Evolutionary conservation across 1,140 invertebrate species (phyloP), one percentile per base, ranked within the genome.

Genomic region (Leptinotarsa texana): DNA sequence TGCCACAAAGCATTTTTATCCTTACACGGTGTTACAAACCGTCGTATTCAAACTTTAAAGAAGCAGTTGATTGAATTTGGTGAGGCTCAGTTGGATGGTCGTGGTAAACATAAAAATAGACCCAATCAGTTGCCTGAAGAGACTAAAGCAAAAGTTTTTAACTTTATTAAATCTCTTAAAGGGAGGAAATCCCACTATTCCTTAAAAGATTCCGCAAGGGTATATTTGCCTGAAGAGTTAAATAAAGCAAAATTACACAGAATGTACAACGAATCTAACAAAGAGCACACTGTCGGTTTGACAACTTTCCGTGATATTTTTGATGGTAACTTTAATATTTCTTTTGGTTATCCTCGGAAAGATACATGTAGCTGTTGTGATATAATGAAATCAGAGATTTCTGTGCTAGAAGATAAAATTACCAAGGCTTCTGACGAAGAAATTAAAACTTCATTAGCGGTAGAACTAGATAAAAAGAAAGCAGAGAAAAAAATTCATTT

Each of bases 291-390:
- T 24, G 27, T 65, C 27, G 62, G 48, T 18, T 63, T 24, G 18
- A 51, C 51, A 72, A 27, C n/a, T 65, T 72, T 72, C 61, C 61
- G 71, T 61, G 71, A 47, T 27, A 72, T 62, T 63, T 72, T 63
- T 72, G 49, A 63, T 21, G 27, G 24, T 21, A 72, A 72, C 22
- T 72, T 72, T n/a, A 73, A 73, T 73, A 73, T 73, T 65, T 73
- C 72, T 15, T 67, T 73, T 48, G 63, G 63, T 21, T 73, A 33
- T 42, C 66, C 66, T 4, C 13, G 27, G 8, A 68, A 68, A 18
- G 21, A 68, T 47, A 68, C 21, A 18, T 27, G 66, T 27, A 21
- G 17, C 15, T n/a, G 15, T 4, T 65, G 63, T 21, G 63, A 65
- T 22, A 22, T 17, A 21, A 21, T 65, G 18, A 65, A 65, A n/a